Conservation (phyloP, 1,140 invertebrate genomes). For the Bilobella aurantiaca region DNA sequence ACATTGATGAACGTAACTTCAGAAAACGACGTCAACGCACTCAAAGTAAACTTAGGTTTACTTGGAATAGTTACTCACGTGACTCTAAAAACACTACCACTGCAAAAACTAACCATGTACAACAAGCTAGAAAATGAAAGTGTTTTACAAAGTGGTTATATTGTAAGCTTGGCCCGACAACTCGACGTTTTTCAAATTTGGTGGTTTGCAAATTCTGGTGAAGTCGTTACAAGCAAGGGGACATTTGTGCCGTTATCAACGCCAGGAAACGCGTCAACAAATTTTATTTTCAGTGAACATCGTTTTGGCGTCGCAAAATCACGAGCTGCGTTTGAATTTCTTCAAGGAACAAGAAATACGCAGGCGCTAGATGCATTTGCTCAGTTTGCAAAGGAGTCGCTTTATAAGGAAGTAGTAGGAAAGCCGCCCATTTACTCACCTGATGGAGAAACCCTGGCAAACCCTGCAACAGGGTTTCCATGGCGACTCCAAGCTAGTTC, state of each 20-base stretch:
- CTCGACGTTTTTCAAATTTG: background rate
- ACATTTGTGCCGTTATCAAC: background rate
- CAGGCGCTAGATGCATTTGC: background rate
- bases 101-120: slow-evolving; percentile 1
- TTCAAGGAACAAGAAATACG: background rate
- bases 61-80: slow-evolving; percentile 13
- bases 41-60: slow-evolving; percentile 20
- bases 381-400: background rate
- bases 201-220: background rate
- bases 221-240: background rate
- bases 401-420: background rate
- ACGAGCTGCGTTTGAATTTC: background rate
- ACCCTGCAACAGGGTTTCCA: background rate
- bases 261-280: background rate
- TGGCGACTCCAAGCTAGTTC: background rate
- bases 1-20: background rate
- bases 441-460: background rate
- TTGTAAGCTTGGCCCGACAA: background rate
- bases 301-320: background rate
- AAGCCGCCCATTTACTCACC: background rate
- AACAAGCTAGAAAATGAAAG: background rate
- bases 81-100: slow-evolving; percentile 12
- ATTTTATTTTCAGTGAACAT: background rate
- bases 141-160: background rate
- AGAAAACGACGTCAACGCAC: slow-evolving; percentile 7